Evolutionary conservation across 2,888 invertebrate genomes (phyloP), one percentile per base, ranked within the genome.

Genomic region (Lithosia quadra): DNA sequence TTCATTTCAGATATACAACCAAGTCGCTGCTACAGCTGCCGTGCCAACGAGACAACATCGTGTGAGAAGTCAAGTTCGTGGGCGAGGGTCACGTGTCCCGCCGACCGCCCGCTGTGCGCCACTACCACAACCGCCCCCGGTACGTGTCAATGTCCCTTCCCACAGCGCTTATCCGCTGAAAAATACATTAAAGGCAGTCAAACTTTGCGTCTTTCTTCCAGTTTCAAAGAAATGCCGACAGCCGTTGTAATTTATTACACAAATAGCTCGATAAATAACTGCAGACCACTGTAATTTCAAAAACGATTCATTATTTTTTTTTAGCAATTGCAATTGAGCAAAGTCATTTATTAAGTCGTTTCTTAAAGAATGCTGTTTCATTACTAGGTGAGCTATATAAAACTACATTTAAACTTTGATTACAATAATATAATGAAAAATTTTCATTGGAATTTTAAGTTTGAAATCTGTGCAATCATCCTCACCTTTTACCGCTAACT

Each of bases 111-210:
- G 0, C 76, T 84, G 59, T 91, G 92, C 72, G 90, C 90, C 36
- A 91, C 91, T 2, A 72, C 84, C 21, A 88, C 89, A 0, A 66
- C 69, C 2, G 80, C 86, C 18, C 91, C 91, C 7, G 86, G 92
- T 92, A 49, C 4, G 64, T 64, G 34, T 22, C 56, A 39, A 62
- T 49, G 43, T 49, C 62, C 28, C 24, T 49, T 2, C 24, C 13
- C 1, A 28, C n/a, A n/a, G 43, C 22, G 43, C 18, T 62, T 61
- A 22, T 22, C 18, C 24, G 9, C 61, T 43, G 24, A 24, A 61
- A 61, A 39, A 61, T 49, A 49, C 49, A 49, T 15, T n/a, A 49
- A 10, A 33, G 0, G 13, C 8, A 53, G 2, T n/a, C 24, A 36
- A 67, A 67, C 59, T 56, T 57, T 13, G 1, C 22, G 33, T 24